Base-by-base conservation (phyloP, 2,888 invertebrate genomes). In the Unio pictorum region DNA sequence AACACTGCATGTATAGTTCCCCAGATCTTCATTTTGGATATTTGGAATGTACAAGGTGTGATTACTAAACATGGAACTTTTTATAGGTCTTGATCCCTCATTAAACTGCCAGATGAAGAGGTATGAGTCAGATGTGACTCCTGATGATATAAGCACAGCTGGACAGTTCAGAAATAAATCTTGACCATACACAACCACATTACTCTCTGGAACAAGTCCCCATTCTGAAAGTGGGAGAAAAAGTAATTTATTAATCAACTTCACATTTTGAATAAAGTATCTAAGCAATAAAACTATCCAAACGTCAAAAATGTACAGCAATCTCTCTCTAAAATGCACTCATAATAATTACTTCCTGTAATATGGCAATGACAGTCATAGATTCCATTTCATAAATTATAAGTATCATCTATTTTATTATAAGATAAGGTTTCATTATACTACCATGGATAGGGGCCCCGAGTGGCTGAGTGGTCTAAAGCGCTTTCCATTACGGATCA, bases 1-100 rank as follows among this genome's bases (percentile, higher is more conserved):
- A 20, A 85, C 83, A 23, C 74, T 71, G 75, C 88, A 88, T 7
- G 79, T 74, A 68, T 88, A 88, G 62, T 76, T 71, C 34, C 88
- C 88, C n/a, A 85, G 74, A 61, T 86, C 84, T 26, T 57, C 64
- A 15, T 66, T 8, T 15, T 68, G 63, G 8, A 85, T 63, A 1
- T 71, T 61, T 11, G 84, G 84, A 18, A 88, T 75, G 63, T 83
- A 80, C 55, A 88, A 79, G 23, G 87, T 86, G 63, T 84, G 78
- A 73, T 87, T 87, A 20, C 76, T 71, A 68, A 85, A 85, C 15
- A 83, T 66, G 15, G 81, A 81, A 1, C 80, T 73, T 55, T 74
- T 77, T 4, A 67, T 60, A 23, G 74, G 70, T 15, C 80, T 57
- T 0, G 72, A 64, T 7, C 67, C 71, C 4, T 73, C 78, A 64